Percentiles rank a stretch among this genome's conserved stretches.
These are phyloP conservation scores for Chloroclysta siterata DNA, from an alignment of 2,888 invertebrate species.

Conservation along the genomic window DNA sequence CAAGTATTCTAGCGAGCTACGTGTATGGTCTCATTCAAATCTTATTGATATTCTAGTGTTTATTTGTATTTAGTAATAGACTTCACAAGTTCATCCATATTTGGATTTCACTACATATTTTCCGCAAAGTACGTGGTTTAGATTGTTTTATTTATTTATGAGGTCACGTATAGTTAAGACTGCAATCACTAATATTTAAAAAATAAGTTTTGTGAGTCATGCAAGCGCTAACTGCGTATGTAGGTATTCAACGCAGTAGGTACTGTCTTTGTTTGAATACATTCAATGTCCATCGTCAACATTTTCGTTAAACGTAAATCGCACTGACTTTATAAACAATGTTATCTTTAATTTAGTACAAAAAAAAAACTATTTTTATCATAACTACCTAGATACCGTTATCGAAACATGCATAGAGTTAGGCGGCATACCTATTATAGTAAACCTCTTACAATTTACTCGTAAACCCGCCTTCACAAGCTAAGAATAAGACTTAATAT, in stretches of 20 bases:
- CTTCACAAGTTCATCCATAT: conserved; percentile 44
- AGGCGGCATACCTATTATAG: neutral
- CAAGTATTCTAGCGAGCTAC: conserved; percentile 42
- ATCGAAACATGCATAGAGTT: neutral
- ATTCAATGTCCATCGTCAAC: neutral
- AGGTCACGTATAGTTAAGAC: neutral
- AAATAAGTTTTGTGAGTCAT: conserved; percentile 26
- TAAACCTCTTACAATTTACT: conserved; percentile 4
- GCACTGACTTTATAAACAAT: neutral
- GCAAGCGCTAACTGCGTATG: conserved; percentile 24
- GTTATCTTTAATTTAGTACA: neutral
- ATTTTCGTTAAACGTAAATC: neutral
- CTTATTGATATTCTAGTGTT: too few species aligned
- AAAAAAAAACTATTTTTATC: conserved; percentile 3
- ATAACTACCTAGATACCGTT: neutral
- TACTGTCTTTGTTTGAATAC: conserved; percentile 32
- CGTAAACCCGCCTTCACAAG: neutral
- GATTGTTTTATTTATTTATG: conserved; percentile 7
- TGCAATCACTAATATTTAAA: neutral
- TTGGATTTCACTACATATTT: conserved; percentile 40
- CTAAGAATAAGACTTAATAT: too few species aligned
- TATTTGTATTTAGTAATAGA: conserved; percentile 43
- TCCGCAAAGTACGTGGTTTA: conserved; percentile 10
- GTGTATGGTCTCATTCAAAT: conserved; percentile 19
- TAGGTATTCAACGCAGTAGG: conserved; percentile 18